phyloP scores from a whole-genome alignment of 2,888 invertebrate species.

The Luperina testacea region DNA sequence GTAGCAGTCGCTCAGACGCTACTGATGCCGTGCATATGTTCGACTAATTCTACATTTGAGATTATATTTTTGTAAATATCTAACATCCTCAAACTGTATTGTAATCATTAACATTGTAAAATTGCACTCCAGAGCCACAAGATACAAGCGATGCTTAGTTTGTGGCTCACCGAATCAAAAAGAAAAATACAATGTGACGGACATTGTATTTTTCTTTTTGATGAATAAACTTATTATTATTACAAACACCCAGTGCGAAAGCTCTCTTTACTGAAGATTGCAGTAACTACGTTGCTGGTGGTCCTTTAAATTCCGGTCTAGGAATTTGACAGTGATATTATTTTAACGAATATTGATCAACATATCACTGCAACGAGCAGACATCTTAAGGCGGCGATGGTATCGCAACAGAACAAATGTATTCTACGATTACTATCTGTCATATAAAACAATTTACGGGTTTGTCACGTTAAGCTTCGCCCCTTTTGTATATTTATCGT shows the following conservation, averaged over 20 bases:
- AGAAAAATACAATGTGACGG: too few species aligned
- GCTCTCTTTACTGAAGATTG: background rate
- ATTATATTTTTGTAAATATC: too few species aligned
- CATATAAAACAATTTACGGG: constrained; percentile 84
- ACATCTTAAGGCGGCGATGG: constrained; percentile 71
- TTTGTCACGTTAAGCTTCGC: constrained; percentile 75
- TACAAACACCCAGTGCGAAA: background rate
- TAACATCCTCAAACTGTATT: too few species aligned
- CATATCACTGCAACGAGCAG: constrained; percentile 49
- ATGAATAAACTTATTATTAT: too few species aligned
- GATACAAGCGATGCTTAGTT: too few species aligned
- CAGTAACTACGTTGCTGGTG: background rate
- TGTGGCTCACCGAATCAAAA: too few species aligned
- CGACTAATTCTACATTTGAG: background rate
- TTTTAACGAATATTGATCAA: constrained; percentile 44
- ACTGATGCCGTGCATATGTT: too few species aligned
- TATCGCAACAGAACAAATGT: constrained; percentile 76
- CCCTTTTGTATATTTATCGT: constrained; percentile 78
- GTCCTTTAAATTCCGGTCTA: background rate
- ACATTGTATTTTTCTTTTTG: too few species aligned
- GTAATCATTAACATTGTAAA: too few species aligned
- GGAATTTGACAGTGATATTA: constrained; percentile 39
- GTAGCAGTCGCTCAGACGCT: background rate
- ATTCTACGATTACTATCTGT: constrained; percentile 75
- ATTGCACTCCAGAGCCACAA: too few species aligned